These are phyloP conservation scores for Rhinophrynus dorsalis DNA, from an alignment of 2,797 vertebrate species.

Conservation along the genomic window DNA sequence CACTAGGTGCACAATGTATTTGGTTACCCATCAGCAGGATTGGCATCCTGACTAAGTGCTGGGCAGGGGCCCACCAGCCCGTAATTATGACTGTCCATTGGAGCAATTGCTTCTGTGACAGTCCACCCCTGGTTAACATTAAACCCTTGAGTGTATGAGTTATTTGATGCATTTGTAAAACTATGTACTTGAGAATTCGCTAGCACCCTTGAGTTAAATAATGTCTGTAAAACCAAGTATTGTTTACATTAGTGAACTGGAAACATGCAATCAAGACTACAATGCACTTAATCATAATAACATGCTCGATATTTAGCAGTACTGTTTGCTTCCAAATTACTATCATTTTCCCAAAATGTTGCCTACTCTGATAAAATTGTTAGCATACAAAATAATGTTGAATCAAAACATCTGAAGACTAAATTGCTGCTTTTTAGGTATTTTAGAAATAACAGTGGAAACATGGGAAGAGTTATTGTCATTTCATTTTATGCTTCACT, in stretches of 20 bases:
- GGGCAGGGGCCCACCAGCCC: no score
- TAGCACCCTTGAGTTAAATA: no score
- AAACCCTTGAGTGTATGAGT: no score
- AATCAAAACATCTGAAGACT: background rate
- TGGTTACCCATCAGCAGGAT: no score
- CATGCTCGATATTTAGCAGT: background rate
- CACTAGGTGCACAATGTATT: no score
- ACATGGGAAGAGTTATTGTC: constrained; percentile 16
- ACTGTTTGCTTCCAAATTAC: constrained; percentile 6
- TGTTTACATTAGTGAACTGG: background rate
- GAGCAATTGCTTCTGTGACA: no score
- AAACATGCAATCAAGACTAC: background rate
- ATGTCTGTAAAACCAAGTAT: no score
- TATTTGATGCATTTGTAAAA: no score
- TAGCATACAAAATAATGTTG: background rate
- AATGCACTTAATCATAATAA: constrained; percentile 5
- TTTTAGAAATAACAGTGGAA: constrained; percentile 4
- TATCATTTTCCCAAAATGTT: constrained; percentile 15
- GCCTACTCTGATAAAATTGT: background rate
- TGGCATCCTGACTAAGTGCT: no score
- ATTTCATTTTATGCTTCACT: constrained; percentile 29
- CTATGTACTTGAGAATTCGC: no score
- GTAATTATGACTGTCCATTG: no score
- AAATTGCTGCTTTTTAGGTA: constrained; percentile 18
- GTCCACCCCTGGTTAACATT: no score